Evolutionary conservation across 2,113 vertebrate genomes (phyloP).

Genomic region (Neotoma lepida): DNA sequence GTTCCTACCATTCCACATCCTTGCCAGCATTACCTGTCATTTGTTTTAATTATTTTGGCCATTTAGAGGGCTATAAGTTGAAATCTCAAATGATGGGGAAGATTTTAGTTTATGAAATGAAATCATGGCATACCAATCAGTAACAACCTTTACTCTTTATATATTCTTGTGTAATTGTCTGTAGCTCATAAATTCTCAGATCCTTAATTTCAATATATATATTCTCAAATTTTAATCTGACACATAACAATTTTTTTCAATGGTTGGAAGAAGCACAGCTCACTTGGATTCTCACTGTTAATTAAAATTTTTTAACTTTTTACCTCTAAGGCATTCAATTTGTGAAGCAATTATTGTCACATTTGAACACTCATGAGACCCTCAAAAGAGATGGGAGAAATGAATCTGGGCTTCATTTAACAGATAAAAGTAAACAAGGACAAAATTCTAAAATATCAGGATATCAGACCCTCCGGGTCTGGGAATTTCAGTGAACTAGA

Average conservation of each 20-base stretch:
- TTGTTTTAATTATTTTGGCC: not conserved
- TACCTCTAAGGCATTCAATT: not conserved
- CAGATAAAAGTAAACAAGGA: slow-evolving; percentile 71
- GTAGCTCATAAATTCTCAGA: not conserved
- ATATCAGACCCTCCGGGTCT: slow-evolving; percentile 79
- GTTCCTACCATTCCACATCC: too few relatives aligned
- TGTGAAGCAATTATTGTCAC: not conserved
- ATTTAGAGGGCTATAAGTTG: not conserved
- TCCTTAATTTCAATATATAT: not conserved
- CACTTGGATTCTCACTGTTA: not conserved
- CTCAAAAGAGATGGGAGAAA: slow-evolving; percentile 30
- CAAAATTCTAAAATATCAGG: slow-evolving; percentile 76
- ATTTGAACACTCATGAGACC: not conserved
- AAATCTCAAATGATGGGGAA: not conserved
- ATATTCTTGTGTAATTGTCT: not conserved
- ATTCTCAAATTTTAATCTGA: not conserved
- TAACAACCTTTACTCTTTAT: not conserved
- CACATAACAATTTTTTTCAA: not conserved
- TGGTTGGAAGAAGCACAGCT: not conserved
- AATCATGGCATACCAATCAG: not conserved
- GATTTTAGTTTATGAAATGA: not conserved
- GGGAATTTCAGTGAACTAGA: slow-evolving; percentile 78
- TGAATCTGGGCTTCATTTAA: slow-evolving; percentile 18
- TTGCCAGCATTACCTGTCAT: not conserved
- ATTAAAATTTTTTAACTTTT: not conserved